phyloP scores from a whole-genome alignment of 2,113 vertebrate genomes.

The Rattus rattus region DNA sequence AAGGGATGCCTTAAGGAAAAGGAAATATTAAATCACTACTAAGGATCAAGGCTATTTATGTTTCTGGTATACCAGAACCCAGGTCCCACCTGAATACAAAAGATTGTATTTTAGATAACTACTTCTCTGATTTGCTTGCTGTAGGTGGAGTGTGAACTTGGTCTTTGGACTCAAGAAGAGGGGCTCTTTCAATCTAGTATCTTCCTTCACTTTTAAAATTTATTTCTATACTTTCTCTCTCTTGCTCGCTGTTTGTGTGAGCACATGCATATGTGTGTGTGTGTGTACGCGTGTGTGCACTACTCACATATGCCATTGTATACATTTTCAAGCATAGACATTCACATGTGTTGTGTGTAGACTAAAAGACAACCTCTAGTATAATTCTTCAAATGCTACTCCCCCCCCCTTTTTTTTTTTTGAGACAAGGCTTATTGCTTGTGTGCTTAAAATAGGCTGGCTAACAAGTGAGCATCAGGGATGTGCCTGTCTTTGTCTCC shows the following conservation, averaged over 20 bases:
- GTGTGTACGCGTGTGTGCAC: too few relatives aligned
- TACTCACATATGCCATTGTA: background rate
- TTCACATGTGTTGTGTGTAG: background rate
- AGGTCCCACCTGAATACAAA: background rate
- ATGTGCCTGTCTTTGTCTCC: background rate
- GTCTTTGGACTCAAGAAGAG: background rate
- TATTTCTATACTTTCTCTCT: background rate
- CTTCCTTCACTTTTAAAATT: background rate
- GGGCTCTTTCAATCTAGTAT: background rate
- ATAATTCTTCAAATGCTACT: background rate
- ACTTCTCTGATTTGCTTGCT: background rate
- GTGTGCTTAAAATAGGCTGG: background rate
- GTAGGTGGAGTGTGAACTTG: background rate
- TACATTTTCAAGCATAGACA: background rate
- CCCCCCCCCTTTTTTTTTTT: background rate
- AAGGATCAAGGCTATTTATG: background rate
- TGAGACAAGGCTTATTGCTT: background rate
- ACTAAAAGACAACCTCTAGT: background rate
- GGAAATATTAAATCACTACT: background rate
- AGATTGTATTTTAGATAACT: background rate
- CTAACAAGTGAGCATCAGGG: background rate
- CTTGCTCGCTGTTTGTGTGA: background rate
- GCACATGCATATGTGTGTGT: background rate
- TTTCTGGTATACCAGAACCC: conserved; percentile 3
- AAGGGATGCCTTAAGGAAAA: background rate